phyloP scores from a whole-genome alignment of 2,113 vertebrate genomes.

The Dicentrarchus labrax region DNA sequence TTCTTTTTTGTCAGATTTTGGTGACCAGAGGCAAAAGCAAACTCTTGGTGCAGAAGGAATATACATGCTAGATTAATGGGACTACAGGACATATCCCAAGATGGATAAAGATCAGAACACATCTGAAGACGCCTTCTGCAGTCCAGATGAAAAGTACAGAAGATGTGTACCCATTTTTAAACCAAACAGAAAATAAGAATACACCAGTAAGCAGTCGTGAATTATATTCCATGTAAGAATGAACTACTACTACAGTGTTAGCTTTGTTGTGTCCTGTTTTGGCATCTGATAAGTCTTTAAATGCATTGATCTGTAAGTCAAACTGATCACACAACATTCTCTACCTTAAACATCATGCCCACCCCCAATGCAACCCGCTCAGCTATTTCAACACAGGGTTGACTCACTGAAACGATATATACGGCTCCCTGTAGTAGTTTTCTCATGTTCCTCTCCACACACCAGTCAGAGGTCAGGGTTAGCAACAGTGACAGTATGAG shows the following conservation, averaged over 20 bases:
- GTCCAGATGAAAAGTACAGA: neutral
- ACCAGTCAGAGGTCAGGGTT: slow-evolving; percentile 3
- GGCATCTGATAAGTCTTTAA: neutral
- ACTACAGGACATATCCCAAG: neutral
- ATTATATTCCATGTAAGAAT: too few relatives aligned
- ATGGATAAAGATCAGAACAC: neutral
- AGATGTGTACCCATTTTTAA: too few relatives aligned
- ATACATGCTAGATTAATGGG: neutral
- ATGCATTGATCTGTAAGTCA: neutral
- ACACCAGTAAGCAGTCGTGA: too few relatives aligned
- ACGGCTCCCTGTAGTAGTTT: neutral
- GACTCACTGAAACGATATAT: neutral
- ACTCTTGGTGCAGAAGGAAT: neutral
- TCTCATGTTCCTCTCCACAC: neutral
- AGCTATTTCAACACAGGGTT: neutral
- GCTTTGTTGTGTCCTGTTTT: neutral
- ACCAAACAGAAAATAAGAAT: too few relatives aligned
- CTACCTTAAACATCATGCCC: neutral
- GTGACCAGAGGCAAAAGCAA: slow-evolving; percentile 6
- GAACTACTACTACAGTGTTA: neutral
- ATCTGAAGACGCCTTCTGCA: neutral
- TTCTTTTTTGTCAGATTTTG: neutral
- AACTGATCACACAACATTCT: neutral
- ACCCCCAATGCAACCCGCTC: neutral
- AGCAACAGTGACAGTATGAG: neutral